Conservation (phyloP, 2,113 vertebrate genomes). For the Elephas maximus region DNA sequence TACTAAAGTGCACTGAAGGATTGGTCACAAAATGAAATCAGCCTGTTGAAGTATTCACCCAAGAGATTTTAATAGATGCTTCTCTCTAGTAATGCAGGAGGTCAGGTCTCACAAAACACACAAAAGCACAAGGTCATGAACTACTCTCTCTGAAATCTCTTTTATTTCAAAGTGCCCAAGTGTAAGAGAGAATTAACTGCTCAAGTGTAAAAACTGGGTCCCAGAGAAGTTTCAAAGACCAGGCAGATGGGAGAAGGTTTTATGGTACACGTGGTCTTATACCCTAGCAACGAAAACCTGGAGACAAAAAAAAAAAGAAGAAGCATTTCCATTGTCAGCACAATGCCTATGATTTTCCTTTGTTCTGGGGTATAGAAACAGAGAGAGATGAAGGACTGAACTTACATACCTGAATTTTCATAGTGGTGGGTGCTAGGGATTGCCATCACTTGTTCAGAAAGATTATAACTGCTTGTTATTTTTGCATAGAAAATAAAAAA, state of each 20-base stretch:
- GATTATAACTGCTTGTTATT: conserved; percentile 41
- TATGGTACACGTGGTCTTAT: neutral
- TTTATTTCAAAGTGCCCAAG: conserved; percentile 9
- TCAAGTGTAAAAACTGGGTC: conserved; percentile 4
- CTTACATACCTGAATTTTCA: conserved; percentile 55
- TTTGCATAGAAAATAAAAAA: neutral
- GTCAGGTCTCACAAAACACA: neutral
- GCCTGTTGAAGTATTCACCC: conserved; percentile 39
- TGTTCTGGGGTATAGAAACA: conserved; percentile 40
- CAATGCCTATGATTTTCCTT: conserved; percentile 53
- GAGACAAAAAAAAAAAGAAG: accelerated
- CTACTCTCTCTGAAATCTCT: conserved; percentile 23
- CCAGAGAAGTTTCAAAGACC: neutral
- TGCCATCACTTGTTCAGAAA: conserved; percentile 22
- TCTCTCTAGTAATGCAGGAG: neutral
- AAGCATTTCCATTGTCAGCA: neutral
- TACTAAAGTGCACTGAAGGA: neutral
- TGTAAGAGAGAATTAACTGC: conserved; percentile 55
- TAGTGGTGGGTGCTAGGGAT: neutral
- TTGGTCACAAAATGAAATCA: conserved; percentile 56
- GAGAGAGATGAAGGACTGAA: neutral
- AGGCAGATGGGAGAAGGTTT: conserved; percentile 59
- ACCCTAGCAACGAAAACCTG: neutral
- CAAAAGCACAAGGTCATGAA: neutral
- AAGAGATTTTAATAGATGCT: conserved; percentile 55